phyloP scores from a whole-genome alignment of 92 coral and sea anemone genomes.

The Epizoanthus rinbou region DNA sequence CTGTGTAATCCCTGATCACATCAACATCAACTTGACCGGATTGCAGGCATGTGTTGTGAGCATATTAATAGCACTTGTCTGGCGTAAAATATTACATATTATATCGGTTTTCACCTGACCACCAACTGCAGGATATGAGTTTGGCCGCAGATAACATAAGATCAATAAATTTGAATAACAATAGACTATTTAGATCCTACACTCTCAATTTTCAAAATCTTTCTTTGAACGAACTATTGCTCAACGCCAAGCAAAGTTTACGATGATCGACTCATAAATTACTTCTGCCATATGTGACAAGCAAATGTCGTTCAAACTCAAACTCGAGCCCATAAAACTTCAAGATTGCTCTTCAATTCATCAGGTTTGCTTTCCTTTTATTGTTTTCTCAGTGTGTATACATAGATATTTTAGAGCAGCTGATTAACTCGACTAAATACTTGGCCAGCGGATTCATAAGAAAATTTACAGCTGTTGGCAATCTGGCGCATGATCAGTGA shows the following conservation, averaged over 20 bases:
- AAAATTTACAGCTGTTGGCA: constrained; percentile 29
- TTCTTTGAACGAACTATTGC: neutral
- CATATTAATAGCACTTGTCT: constrained; percentile 7
- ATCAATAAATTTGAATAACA: constrained; percentile 40
- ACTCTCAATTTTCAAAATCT: constrained; percentile 29
- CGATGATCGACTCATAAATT: neutral
- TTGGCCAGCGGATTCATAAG: constrained; percentile 29
- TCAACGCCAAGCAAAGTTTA: neutral
- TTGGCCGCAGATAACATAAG: constrained; percentile 28
- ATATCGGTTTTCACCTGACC: neutral
- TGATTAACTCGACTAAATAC: constrained; percentile 21
- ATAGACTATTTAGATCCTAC: constrained; percentile 9
- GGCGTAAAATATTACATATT: constrained; percentile 23
- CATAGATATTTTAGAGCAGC: constrained; percentile 25
- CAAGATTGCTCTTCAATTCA: constrained; percentile 8
- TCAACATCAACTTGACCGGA: neutral
- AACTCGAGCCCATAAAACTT: neutral
- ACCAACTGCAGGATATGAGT: constrained; percentile 38
- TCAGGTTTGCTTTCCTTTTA: constrained; percentile 23
- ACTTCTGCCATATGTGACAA: neutral
- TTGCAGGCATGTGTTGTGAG: neutral
- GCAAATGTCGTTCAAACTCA: neutral
- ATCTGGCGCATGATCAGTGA: constrained; percentile 6
- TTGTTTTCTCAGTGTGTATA: constrained; percentile 12
- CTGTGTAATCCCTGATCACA: neutral